Evolutionary conservation across 2,113 vertebrate species (phyloP).

Genomic region (Pteropus alecto): DNA sequence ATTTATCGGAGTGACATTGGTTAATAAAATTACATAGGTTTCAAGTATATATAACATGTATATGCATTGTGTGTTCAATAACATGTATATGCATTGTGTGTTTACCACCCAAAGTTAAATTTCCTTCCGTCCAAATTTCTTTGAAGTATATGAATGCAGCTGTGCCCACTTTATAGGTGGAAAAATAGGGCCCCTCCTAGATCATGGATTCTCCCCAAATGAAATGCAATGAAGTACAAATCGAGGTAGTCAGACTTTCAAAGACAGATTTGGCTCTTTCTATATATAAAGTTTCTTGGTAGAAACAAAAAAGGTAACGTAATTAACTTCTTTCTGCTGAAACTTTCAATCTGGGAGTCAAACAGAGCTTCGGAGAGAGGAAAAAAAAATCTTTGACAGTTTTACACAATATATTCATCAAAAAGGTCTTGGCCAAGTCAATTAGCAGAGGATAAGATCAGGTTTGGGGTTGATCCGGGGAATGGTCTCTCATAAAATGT

Average conservation of each 20-base stretch:
- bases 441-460: constrained; percentile 47
- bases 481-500: constrained; percentile 51
- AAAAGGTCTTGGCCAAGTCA: constrained; percentile 40
- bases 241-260: not conserved
- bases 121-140: not conserved
- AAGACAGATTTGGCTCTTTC: not conserved
- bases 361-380: constrained; percentile 12
- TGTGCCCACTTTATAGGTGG: not conserved
- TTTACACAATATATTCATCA: constrained; percentile 41
- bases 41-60: too few relatives aligned
- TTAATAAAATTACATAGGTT: too few relatives aligned
- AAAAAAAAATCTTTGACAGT: constrained; percentile 28
- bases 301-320: not conserved
- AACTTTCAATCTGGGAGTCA: constrained; percentile 47
- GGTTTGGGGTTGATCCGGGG: constrained; percentile 7
- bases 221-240: not conserved
- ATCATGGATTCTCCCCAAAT: not conserved
- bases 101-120: too few relatives aligned
- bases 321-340: constrained; percentile 35
- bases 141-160: not conserved
- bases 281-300: not conserved
- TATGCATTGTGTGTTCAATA: too few relatives aligned
- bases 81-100: too few relatives aligned
- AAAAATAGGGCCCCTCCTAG: not conserved
- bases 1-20: too few relatives aligned